Conservation (phyloP, 2,888 invertebrate genomes). For the Tromatobia lineatoria region DNA sequence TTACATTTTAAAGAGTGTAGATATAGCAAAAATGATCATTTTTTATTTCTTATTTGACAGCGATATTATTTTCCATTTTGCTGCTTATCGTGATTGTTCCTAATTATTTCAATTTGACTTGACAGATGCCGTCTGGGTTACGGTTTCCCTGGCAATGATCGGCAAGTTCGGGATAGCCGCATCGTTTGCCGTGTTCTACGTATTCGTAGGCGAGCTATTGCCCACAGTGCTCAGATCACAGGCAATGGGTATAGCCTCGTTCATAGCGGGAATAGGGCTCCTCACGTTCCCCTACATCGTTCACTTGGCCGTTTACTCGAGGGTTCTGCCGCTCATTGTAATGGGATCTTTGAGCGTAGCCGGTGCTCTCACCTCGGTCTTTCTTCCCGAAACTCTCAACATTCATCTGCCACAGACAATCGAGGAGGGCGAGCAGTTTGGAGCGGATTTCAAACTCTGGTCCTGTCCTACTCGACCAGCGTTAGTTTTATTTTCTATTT, state of each 20-base stretch:
- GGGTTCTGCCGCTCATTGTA: conserved; percentile 88
- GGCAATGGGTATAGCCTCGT: conserved; percentile 89
- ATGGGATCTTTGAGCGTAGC: conserved; percentile 88
- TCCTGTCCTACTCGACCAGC: conserved; percentile 86
- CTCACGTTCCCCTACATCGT: conserved; percentile 89
- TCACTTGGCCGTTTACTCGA: conserved; percentile 87
- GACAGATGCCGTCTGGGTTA: conserved; percentile 88
- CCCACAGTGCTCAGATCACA: conserved; percentile 89
- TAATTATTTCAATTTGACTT: conserved; percentile 59
- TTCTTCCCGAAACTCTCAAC: conserved; percentile 89
- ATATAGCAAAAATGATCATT: too few species aligned
- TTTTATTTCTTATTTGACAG: too few species aligned
- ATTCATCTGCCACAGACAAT: conserved; percentile 89
- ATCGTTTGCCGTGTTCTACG: conserved; percentile 90
- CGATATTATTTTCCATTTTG: neutral
- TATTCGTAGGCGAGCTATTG: conserved; percentile 89
- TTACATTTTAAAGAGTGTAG: too few species aligned
- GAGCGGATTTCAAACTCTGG: conserved; percentile 87
- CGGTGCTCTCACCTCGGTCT: conserved; percentile 87
- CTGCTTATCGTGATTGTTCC: too few species aligned
- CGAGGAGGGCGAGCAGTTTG: conserved; percentile 88
- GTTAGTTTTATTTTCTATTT: conserved; percentile 72
- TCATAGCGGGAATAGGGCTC: conserved; percentile 88
- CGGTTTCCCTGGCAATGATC: conserved; percentile 89
- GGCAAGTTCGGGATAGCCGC: conserved; percentile 90